A percentile compares a stretch with the other conserved stretches of the same genome.
Conservation (phyloP, 1,140 invertebrate species). For the Bombus waltoni region DNA sequence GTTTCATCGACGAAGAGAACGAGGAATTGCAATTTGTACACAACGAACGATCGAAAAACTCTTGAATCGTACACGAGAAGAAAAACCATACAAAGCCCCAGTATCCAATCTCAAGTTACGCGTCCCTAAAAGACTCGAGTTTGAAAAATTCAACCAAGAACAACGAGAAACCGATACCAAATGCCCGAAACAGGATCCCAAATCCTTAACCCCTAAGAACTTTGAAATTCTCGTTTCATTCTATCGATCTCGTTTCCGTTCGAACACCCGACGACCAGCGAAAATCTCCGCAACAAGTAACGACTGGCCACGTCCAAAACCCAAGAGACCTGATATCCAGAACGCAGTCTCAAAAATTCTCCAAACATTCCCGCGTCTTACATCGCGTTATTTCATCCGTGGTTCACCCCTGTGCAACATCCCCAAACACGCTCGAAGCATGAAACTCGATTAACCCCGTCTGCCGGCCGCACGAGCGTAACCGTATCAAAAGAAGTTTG, state of each 20-base stretch:
- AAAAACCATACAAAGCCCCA: no score
- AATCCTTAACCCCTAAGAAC: no score
- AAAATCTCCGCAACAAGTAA: neutral
- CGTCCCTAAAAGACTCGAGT: no score
- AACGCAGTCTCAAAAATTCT: neutral
- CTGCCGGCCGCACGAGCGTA: slow-evolving; percentile 9
- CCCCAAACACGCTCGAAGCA: slow-evolving; percentile 18
- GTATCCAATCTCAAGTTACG: no score
- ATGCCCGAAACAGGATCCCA: no score
- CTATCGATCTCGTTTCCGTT: no score
- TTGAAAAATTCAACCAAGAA: no score
- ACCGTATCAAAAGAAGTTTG: slow-evolving; percentile 23
- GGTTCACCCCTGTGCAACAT: neutral
- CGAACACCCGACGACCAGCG: no score
- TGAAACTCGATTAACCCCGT: slow-evolving; percentile 37
- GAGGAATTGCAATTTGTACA: neutral
- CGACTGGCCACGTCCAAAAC: neutral
- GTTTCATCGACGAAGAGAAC: neutral
- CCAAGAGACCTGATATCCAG: neutral
- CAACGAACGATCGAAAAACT: no score
- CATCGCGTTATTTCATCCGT: neutral
- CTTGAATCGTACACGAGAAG: no score
- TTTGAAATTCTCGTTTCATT: no score
- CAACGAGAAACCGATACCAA: no score
- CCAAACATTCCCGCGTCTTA: neutral